Percentiles rank a stretch among this genome's conserved stretches.
These are phyloP conservation scores for Sclerodermus sp. DNA, from an alignment of 2,888 invertebrate genomes.

Conservation along the genomic window DNA sequence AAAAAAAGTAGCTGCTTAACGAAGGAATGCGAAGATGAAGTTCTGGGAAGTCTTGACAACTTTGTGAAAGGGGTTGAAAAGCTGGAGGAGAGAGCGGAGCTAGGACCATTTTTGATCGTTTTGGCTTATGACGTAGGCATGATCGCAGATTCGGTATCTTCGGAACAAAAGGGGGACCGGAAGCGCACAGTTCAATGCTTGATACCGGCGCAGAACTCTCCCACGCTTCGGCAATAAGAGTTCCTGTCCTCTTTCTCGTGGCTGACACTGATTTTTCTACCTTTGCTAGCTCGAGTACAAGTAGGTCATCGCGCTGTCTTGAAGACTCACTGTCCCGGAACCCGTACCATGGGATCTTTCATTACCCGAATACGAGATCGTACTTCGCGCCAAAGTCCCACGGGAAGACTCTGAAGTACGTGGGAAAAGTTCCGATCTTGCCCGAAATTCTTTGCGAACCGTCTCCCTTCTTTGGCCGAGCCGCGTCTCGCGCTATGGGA, in stretches of 20 bases:
- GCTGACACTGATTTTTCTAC: constrained; percentile 32
- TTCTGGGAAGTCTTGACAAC: too few species aligned
- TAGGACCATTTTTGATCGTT: too few species aligned
- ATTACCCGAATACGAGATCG: constrained; percentile 21
- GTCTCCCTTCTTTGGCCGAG: constrained; percentile 2
- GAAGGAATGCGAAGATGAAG: too few species aligned
- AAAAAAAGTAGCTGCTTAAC: too few species aligned
- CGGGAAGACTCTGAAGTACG: constrained; percentile 34
- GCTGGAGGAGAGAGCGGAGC: too few species aligned
- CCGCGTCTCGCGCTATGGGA: constrained; percentile 11
- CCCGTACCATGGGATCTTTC: constrained; percentile 25
- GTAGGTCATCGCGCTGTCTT: constrained; percentile 23
- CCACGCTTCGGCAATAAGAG: constrained; percentile 35
- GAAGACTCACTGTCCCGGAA: constrained; percentile 18
- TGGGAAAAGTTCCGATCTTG: constrained; percentile 27
- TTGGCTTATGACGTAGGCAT: too few species aligned
- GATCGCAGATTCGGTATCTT: too few species aligned
- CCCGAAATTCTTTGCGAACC: background rate
- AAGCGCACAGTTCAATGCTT: constrained; percentile 35
- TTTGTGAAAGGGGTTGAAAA: too few species aligned
- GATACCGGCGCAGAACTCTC: constrained; percentile 41
- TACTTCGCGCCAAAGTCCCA: constrained; percentile 22
- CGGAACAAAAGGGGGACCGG: constrained; percentile 31
- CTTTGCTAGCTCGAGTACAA: constrained; percentile 16
- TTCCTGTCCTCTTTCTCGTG: constrained; percentile 25